Evolutionary conservation across 2,888 invertebrate genomes (phyloP).

Genomic region (Trichogramma dendrolimi): DNA sequence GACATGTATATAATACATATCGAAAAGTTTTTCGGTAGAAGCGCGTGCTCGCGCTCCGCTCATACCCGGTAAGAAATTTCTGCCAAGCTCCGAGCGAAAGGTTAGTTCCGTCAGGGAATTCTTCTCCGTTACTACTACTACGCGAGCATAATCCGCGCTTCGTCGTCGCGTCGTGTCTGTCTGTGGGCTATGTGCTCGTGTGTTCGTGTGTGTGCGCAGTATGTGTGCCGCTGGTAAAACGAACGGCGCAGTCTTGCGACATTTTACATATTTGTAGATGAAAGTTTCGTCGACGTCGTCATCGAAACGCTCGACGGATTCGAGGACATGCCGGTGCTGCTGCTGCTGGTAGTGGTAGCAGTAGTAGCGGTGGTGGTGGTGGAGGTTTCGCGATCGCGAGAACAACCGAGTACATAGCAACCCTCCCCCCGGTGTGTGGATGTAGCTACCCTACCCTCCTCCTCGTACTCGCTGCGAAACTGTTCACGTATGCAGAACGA

Average conservation of each 20-base stretch:
- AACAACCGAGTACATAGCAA: background rate
- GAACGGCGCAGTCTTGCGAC: constrained; percentile 5
- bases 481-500: no score
- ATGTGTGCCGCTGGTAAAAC: no score
- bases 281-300: constrained; percentile 16
- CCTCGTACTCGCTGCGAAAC: no score
- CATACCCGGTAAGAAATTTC: constrained; percentile 19
- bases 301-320: constrained; percentile 12
- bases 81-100: constrained; percentile 1
- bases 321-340: background rate
- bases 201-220: no score
- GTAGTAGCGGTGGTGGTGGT: background rate
- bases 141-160: background rate
- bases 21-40: constrained; percentile 24
- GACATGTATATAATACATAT: constrained; percentile 15
- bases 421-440: no score
- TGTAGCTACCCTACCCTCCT: no score
- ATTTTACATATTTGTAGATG: constrained; percentile 29
- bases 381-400: constrained; percentile 6
- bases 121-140: no score
- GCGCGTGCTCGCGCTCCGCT: no score
- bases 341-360: background rate
- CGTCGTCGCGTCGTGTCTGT: background rate
- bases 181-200: no score
- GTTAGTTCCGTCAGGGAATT: no score